Base-by-base conservation (phyloP, 1,140 invertebrate genomes). In the Drosophila bocki region DNA sequence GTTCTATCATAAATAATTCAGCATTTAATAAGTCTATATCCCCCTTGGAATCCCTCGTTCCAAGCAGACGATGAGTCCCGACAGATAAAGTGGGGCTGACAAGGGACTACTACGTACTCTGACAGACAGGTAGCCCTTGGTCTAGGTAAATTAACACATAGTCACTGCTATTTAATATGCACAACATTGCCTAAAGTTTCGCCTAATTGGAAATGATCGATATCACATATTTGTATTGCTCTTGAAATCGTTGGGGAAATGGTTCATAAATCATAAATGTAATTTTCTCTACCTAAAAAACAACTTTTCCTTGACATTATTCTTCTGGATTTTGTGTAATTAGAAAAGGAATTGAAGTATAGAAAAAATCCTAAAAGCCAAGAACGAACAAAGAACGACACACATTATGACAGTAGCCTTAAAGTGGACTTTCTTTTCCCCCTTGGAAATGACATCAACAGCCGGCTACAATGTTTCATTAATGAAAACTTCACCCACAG, bases 61-160 rank as follows among this genome's bases (percentile, higher is more conserved):
- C 17, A 13, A 13, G 35, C 35, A 32, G 54, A 79, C 60, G 75
- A 72, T 65, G 75, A 39, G 32, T 48, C 41, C 53, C 13, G 8
- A 22, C 15, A 61, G 78, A 74, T 75, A 67, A 60, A 63, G 39
- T 69, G 13, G 41, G 56, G 22, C 47, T 41, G 6, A 60, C 45
- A 59, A 26, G 50, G 26, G n/a, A 70, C 50, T 33, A 13, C 39
- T 17, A 2, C 8, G n/a, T 57, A 39, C 56, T 71, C 39, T 12
- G 33, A 39, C 12, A 39, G 22, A n/a, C 7, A 17, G 7, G 15
- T 13, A 42, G 22, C 9, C 17, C 47, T 57, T 22, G 61, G 29
- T 33, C 63, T 26, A 57, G 60, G 51, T 74, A 44, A 75, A 70
- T 75, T 65, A 76, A 65, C 76, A 64, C 65, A 63, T 80, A 76